These are phyloP conservation scores for Dipodomys merriami DNA, from an alignment of 2,113 vertebrate genomes.

Conservation along the genomic window DNA sequence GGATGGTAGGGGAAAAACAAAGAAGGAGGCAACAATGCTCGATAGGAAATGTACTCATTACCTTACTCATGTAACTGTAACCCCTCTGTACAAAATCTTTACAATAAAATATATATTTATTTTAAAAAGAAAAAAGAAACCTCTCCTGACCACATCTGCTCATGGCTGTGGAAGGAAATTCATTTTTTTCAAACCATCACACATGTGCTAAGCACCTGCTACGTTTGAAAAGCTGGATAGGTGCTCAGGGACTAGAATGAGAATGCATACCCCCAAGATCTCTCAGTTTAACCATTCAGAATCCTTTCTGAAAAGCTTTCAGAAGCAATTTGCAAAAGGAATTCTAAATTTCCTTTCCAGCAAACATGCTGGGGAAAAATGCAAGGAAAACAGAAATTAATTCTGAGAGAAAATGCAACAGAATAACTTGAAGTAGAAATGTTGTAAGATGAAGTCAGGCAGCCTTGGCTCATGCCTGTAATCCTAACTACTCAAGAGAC, in stretches of 20 bases:
- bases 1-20: no score
- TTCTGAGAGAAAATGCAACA: neutral
- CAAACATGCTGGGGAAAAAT: neutral
- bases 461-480: no score
- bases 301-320: neutral
- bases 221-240: neutral
- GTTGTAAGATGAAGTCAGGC: neutral
- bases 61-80: no score
- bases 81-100: no score
- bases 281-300: neutral
- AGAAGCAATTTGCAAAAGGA: constrained; percentile 22
- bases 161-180: neutral
- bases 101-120: neutral
- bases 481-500: no score
- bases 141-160: neutral
- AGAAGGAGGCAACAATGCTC: no score
- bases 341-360: neutral
- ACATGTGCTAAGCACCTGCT: neutral
- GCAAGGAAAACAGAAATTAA: neutral
- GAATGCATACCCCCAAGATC: neutral
- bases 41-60: no score
- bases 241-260: neutral
- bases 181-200: neutral
- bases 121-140: constrained; percentile 26
- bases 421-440: constrained; percentile 1